A percentile compares a stretch with the other conserved stretches of the same genome.
phyloP scores from a whole-genome alignment of 2,797 vertebrate genomes.

The Tenualosa ilisha region DNA sequence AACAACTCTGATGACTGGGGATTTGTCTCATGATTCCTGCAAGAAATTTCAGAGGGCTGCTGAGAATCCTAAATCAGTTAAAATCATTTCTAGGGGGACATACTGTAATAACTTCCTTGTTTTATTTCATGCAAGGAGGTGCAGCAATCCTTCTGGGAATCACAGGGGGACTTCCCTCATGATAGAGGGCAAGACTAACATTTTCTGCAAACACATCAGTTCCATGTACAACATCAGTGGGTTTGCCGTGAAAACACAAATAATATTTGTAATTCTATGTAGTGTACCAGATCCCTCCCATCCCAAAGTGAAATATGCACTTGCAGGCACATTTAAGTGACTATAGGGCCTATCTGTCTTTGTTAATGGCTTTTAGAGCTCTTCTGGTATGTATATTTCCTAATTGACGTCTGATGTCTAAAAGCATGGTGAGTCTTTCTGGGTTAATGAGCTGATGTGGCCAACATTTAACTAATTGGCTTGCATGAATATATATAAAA shows the following conservation, averaged over 20 bases:
- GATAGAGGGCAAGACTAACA: background rate
- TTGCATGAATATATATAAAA: background rate
- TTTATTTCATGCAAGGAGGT: background rate
- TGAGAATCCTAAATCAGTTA: background rate
- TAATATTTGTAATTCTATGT: background rate
- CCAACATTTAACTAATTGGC: background rate
- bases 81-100: background rate
- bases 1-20: background rate
- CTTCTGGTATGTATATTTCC: background rate
- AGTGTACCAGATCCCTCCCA: background rate
- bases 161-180: background rate
- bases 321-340: background rate
- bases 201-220: no score
- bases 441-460: background rate
- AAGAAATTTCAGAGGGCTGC: background rate
- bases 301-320: background rate
- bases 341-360: background rate
- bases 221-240: background rate
- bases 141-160: background rate
- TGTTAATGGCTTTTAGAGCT: background rate
- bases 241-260: background rate
- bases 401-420: background rate
- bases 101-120: background rate
- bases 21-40: background rate
- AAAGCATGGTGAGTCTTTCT: background rate